phyloP scores from a whole-genome alignment of 1,140 invertebrate species.

The Periplaneta americana region DNA sequence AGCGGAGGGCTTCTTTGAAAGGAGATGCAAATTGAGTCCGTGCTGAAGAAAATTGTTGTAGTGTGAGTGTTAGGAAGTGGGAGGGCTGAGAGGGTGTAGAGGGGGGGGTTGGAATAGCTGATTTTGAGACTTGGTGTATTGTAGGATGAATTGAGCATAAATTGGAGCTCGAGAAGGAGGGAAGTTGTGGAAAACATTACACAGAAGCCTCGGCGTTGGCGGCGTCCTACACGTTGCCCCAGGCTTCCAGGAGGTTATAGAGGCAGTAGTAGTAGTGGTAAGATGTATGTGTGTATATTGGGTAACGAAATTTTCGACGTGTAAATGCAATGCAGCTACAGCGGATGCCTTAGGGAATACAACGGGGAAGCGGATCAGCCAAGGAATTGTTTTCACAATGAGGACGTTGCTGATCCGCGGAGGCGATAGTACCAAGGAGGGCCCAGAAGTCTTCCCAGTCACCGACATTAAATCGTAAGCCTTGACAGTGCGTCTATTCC shows the following conservation, averaged over 20 bases:
- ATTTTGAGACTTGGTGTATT: not conserved
- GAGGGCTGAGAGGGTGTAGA: too few species aligned
- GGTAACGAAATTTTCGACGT: not conserved
- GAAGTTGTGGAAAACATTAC: not conserved
- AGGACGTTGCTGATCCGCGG: not conserved
- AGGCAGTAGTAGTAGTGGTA: not conserved
- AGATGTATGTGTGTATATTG: not conserved
- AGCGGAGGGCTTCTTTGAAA: not conserved
- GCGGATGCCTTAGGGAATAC: not conserved
- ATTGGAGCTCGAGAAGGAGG: not conserved
- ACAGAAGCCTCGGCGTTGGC: not conserved
- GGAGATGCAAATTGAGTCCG: not conserved
- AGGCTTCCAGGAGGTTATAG: not conserved
- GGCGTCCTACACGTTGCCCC: not conserved
- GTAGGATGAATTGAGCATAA: not conserved
- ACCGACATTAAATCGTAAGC: not conserved
- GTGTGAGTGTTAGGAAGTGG: not conserved
- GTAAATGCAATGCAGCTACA: not conserved
- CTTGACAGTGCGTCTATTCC: not conserved
- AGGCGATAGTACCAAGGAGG: not conserved
- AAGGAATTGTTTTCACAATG: not conserved
- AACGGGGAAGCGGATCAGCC: not conserved
- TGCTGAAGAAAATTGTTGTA: not conserved
- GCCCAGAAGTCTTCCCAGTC: not conserved
- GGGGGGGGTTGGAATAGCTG: not conserved